A percentile compares a stretch with the other conserved stretches of the same genome.
These are phyloP conservation scores for Machimus rusticus DNA, from an alignment of 2,888 invertebrate species.

Conservation along the genomic window DNA sequence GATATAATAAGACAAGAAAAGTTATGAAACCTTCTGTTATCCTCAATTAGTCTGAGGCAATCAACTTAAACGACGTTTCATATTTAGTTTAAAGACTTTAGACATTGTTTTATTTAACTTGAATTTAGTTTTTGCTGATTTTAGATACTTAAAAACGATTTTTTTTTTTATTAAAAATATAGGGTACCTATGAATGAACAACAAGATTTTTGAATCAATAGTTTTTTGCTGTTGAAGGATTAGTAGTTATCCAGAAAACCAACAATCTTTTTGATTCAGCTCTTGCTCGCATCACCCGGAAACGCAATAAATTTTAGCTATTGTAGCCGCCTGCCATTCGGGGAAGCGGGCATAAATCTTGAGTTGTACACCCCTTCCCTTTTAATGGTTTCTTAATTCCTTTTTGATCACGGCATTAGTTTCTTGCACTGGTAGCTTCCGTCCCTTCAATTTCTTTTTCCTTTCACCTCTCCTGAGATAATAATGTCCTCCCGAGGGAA, in stretches of 20 bases:
- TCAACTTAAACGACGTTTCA: background rate
- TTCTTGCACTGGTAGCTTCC: background rate
- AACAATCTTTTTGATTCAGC: background rate
- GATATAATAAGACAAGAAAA: no score
- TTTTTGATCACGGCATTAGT: conserved; percentile 44
- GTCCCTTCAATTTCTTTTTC: background rate
- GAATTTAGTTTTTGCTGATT: background rate
- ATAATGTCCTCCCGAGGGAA: conserved; percentile 18
- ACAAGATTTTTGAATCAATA: background rate
- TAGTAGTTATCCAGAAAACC: background rate
- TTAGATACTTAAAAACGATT: background rate
- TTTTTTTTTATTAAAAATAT: background rate
- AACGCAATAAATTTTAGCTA: conserved; percentile 14
- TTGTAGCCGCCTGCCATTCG: background rate
- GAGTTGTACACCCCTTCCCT: conserved; percentile 28
- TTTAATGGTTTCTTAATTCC: conserved; percentile 48
- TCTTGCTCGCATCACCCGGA: background rate
- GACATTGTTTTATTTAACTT: background rate
- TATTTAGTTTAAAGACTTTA: background rate
- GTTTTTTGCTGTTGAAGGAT: background rate
- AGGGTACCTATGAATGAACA: background rate
- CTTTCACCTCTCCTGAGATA: background rate
- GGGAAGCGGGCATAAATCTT: conserved; percentile 17
- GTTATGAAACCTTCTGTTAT: no score
- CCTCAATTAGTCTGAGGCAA: background rate